Conservation (phyloP, 1,140 invertebrate genomes). For the Caenorhabditis inopinata region DNA sequence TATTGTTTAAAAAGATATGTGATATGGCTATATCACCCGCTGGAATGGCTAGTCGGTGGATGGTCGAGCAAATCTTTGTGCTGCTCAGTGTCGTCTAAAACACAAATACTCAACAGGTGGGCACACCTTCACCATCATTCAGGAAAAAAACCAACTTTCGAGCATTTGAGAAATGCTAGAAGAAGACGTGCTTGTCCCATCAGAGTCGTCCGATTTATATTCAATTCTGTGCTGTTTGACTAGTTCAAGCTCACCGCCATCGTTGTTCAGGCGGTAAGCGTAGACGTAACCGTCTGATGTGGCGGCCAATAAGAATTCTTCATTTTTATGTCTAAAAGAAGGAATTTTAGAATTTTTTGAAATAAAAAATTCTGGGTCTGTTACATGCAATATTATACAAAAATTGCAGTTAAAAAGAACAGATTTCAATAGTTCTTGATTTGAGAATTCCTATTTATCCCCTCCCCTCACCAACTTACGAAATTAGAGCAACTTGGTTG, state of each 20-base stretch:
- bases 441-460: no score
- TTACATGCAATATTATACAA: neutral
- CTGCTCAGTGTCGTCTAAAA: neutral
- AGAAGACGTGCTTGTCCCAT: neutral
- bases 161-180: no score
- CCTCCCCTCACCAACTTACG: slow-evolving; percentile 38
- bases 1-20: no score
- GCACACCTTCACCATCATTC: neutral
- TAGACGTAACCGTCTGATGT: slow-evolving; percentile 49
- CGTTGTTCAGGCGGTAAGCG: slow-evolving; percentile 38
- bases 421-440: no score
- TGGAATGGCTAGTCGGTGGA: slow-evolving; percentile 41
- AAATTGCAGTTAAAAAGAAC: no score
- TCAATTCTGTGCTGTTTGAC: slow-evolving; percentile 48
- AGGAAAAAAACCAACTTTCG: neutral
- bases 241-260: slow-evolving; percentile 41
- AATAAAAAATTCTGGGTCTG: neutral
- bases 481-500: slow-evolving; percentile 24
- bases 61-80: slow-evolving; percentile 37
- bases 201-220: neutral
- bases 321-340: slow-evolving; percentile 46
- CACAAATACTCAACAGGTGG: neutral
- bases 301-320: slow-evolving; percentile 42
- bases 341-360: no score
- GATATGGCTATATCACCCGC: no score